Percentiles rank a stretch among this genome's conserved stretches.
Evolutionary conservation across 2,113 vertebrate species (phyloP).

Genomic region (Paramisgurnus dabryanus): DNA sequence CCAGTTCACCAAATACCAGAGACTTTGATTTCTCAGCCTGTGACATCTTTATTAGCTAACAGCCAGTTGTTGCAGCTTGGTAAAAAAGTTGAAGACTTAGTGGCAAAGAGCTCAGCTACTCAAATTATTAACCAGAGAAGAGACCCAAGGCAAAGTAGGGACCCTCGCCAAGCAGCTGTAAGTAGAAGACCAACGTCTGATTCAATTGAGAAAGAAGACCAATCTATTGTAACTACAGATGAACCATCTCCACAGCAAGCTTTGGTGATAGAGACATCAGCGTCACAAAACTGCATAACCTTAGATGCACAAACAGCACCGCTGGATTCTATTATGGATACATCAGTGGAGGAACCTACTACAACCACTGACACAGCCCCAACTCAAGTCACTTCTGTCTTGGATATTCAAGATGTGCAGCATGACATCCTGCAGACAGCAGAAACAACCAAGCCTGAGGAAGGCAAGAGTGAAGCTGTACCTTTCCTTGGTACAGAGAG

Average conservation of each 20-base stretch:
- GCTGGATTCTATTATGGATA: conserved; percentile 19
- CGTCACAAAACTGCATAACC: conserved; percentile 37
- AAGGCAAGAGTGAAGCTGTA: conserved; percentile 45
- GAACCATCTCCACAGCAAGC: conserved; percentile 25
- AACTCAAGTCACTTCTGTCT: conserved; percentile 23
- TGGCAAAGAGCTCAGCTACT: conserved; percentile 63
- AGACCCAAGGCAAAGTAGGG: conserved; percentile 85
- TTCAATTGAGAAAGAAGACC: conserved; percentile 62
- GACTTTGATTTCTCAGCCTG: conserved; percentile 80
- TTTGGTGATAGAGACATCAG: conserved; percentile 41
- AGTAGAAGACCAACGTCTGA: conserved; percentile 70
- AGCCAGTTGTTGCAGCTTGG: conserved; percentile 79
- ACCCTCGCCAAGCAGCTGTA: conserved; percentile 78
- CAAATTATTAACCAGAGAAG: conserved; percentile 76
- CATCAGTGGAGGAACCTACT: conserved; percentile 22
- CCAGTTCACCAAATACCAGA: conserved; percentile 77
- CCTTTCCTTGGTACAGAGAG: conserved; percentile 64
- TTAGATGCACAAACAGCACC: conserved; percentile 40
- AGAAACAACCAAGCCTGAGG: conserved; percentile 48
- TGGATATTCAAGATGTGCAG: conserved; percentile 43
- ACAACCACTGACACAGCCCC: conserved; percentile 36
- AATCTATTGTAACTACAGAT: conserved; percentile 17
- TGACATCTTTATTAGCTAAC: conserved; percentile 77
- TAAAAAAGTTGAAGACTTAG: conserved; percentile 75
- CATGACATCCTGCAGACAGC: not conserved